These are phyloP conservation scores for Chalcosyrphus nemorum DNA, from an alignment of 2,888 invertebrate genomes.

Conservation along the genomic window DNA sequence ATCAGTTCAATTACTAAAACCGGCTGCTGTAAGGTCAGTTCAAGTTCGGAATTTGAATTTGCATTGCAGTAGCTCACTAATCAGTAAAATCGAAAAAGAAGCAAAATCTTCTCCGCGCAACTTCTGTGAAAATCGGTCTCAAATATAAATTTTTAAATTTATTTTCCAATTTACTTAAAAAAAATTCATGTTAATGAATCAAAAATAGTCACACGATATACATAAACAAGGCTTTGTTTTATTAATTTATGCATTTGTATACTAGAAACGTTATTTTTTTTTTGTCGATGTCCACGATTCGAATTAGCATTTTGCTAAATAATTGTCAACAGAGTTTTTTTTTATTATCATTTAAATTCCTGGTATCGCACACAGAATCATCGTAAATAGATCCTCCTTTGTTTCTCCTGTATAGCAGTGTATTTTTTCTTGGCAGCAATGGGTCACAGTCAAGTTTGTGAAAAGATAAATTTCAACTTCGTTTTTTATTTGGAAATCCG, in stretches of 20 bases:
- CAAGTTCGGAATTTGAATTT: too few relatives aligned
- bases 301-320: constrained; percentile 4
- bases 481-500: neutral
- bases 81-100: too few relatives aligned
- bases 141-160: neutral
- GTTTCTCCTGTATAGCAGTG: neutral
- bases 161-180: neutral
- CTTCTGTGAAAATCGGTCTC: too few relatives aligned
- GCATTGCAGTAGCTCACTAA: too few relatives aligned
- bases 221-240: neutral
- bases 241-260: neutral
- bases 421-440: neutral
- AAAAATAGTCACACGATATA: neutral
- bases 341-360: neutral
- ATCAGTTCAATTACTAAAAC: too few relatives aligned
- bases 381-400: neutral
- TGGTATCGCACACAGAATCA: neutral
- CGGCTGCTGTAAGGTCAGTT: too few relatives aligned
- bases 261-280: neutral
- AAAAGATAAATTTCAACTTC: neutral
- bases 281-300: too few relatives aligned
- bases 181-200: neutral
- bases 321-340: neutral
- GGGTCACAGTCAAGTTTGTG: neutral
- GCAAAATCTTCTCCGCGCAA: too few relatives aligned